A percentile compares a stretch with the other conserved stretches of the same genome.
Evolutionary conservation across 2,113 vertebrate genomes (phyloP).

Genomic region (Hipposideros armiger): DNA sequence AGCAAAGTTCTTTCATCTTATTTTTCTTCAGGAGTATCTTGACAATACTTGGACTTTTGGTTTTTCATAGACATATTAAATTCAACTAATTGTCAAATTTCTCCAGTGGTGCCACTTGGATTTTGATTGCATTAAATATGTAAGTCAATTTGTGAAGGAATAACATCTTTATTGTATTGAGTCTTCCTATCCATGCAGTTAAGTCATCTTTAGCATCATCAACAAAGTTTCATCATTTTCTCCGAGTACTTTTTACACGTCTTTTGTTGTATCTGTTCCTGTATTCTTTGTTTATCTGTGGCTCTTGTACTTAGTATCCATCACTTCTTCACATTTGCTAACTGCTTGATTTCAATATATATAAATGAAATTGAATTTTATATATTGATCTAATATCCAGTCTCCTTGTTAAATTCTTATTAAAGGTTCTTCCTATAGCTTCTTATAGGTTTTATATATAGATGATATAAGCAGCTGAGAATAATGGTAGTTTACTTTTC

Average conservation of each 20-base stretch:
- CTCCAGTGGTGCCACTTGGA: background rate
- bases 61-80: background rate
- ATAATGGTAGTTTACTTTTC: background rate
- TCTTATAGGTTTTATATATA: background rate
- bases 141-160: background rate
- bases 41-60: background rate
- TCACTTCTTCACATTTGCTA: background rate
- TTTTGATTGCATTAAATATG: background rate
- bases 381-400: background rate
- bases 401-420: background rate
- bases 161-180: background rate
- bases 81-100: background rate
- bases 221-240: background rate
- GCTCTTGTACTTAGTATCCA: background rate
- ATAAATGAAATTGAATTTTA: background rate
- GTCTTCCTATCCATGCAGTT: background rate
- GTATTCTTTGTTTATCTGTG: background rate
- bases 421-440: background rate
- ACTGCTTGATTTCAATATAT: background rate
- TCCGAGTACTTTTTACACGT: background rate
- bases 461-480: background rate
- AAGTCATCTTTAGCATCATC: background rate
- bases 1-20: background rate
- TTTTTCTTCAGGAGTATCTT: background rate
- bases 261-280: background rate